Evolutionary conservation across 2,113 vertebrate genomes (phyloP).

Genomic region (Eretmochelys imbricata): DNA sequence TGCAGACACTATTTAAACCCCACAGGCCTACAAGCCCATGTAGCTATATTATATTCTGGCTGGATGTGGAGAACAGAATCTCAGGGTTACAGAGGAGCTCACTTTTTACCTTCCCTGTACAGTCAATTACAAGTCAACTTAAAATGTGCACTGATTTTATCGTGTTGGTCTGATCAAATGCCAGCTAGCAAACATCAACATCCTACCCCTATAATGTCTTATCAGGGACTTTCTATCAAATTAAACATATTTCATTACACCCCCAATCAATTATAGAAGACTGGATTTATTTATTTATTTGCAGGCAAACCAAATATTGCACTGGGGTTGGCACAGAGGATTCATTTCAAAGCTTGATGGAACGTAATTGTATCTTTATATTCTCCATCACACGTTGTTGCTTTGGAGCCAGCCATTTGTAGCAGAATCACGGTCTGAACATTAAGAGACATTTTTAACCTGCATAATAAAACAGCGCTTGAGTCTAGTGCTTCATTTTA

Average conservation of each 20-base stretch:
- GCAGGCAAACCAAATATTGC: conserved; percentile 23
- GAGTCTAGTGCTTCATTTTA: background rate
- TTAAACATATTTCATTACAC: conserved; percentile 65
- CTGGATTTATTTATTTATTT: background rate
- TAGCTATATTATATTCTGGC: conserved; percentile 70
- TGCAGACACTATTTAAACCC: conserved; percentile 83
- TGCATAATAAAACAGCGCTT: conserved; percentile 24
- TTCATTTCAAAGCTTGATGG: conserved; percentile 3
- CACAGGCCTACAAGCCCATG: conserved; percentile 70
- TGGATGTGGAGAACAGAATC: conserved; percentile 70
- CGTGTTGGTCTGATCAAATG: conserved; percentile 59
- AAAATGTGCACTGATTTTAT: conserved; percentile 72
- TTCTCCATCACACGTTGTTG: background rate
- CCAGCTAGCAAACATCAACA: conserved; percentile 42
- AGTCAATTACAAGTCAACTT: conserved; percentile 71
- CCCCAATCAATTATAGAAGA: conserved; percentile 55
- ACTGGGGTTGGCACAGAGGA: conserved; percentile 12
- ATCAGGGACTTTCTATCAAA: conserved; percentile 62
- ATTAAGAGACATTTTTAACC: background rate
- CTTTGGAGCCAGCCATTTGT: background rate
- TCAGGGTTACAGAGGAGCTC: conserved; percentile 64
- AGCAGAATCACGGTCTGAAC: background rate
- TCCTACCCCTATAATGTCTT: conserved; percentile 29
- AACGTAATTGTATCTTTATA: conserved; percentile 17
- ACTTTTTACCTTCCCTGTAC: conserved; percentile 65